A percentile compares a stretch with the other conserved stretches of the same genome.
phyloP scores from a whole-genome alignment of 2,797 vertebrate genomes.

The Merluccius polli region DNA sequence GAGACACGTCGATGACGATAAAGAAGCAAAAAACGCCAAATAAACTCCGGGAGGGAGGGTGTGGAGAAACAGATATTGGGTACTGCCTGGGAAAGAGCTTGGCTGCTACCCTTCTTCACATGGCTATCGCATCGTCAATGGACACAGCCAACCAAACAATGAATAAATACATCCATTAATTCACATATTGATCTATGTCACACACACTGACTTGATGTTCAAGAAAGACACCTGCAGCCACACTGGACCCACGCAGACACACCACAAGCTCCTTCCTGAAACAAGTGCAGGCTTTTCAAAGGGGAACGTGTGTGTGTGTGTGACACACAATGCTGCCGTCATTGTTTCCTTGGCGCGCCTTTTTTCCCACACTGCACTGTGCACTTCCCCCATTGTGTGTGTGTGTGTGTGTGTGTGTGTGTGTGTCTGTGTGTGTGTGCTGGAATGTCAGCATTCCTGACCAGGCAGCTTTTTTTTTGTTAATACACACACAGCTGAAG shows the following conservation, averaged over 20 bases:
- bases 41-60: background rate
- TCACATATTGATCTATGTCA: background rate
- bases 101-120: background rate
- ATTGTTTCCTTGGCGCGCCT: conserved; percentile 20
- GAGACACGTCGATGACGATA: background rate
- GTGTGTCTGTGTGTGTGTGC: conserved; percentile 11
- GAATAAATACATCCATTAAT: background rate
- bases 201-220: background rate
- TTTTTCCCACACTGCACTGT: conserved; percentile 32
- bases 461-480: conserved; percentile 19
- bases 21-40: background rate
- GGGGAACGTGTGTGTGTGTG: background rate
- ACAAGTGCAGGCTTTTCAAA: background rate
- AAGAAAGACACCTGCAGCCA: background rate
- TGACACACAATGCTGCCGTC: conserved; percentile 17
- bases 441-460: conserved; percentile 40
- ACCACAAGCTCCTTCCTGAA: background rate
- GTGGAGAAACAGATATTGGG: background rate
- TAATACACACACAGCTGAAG: conserved; percentile 15
- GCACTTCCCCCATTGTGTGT: conserved; percentile 25
- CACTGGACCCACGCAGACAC: background rate
- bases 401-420: conserved; percentile 23
- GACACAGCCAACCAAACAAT: background rate
- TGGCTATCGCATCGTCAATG: background rate
- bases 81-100: background rate